Base-by-base conservation (phyloP, 2,888 invertebrate genomes). In the Mimachlamys varia region DNA sequence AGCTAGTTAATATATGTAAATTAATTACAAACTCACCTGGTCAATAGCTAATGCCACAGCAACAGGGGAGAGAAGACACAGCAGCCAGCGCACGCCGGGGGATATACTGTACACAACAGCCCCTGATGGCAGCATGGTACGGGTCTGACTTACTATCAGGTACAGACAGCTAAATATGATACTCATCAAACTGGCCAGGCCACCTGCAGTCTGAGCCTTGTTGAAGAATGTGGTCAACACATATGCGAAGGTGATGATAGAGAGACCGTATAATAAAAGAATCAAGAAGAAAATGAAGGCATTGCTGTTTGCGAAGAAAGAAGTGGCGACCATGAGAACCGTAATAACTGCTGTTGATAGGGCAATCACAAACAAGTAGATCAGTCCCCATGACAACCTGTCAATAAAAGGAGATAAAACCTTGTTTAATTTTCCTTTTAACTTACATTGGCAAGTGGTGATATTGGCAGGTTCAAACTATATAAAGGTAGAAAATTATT, bases 201-300 rank as follows among this genome's bases (percentile, higher is more conserved):
- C 98, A 76, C 98, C 98, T 0, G 98, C 98, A 91, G 91, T 91
- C 91, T 93, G 91, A 5, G 96, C 98, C 95, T 98, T 98, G 95
- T 98, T 98, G 96, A 98, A 98, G 97, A 98, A 98, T 0, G 98
- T 98, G 0, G 98, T 98, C 92, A 98, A 97, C 98, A 98, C 98
- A 95, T 98, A 98, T 88, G 98, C 98, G 93, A 98, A 98, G 96
- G 98, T 98, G 94, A 98, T 98, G 89, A 98, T 98, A 10, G 98
- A 98, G 93, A 98, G 97, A 33, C 98, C 98, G 96, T 98, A 98
- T 62, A 98, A 97, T 91, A 98, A 97, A 95, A 98, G 98, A 95
- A 98, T 97, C 88, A 98, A 97, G 96, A 98, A 98, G 95, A 98
- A 98, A 88, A 98, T 97, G 93, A 98, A 97, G 95, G 98, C 98